Evolutionary conservation across 2,888 invertebrate species (phyloP).

Genomic region (Stictocephala bisonia): DNA sequence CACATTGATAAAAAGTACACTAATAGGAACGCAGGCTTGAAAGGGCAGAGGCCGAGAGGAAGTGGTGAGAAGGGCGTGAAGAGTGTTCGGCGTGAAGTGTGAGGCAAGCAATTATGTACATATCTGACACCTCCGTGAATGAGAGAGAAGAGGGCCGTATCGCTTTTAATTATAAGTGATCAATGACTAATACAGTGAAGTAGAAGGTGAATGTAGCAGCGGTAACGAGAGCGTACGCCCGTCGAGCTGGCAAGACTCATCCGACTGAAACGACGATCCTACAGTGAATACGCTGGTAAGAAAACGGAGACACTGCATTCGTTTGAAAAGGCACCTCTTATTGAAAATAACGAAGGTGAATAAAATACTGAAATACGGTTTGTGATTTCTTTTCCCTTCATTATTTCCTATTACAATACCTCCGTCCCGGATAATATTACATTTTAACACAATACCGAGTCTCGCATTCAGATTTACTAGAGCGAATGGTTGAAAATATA

Average conservation of each 20-base stretch:
- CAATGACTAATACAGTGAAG: slow-evolving; percentile 28
- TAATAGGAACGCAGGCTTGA: too few species aligned
- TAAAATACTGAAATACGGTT: slow-evolving; percentile 46
- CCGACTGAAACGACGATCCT: slow-evolving; percentile 35
- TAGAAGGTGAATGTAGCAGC: neutral
- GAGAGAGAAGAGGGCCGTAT: too few species aligned
- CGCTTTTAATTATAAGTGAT: slow-evolving; percentile 22
- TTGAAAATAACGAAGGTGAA: slow-evolving; percentile 47
- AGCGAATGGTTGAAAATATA: slow-evolving; percentile 37
- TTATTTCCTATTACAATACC: slow-evolving; percentile 37
- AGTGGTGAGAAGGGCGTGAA: neutral
- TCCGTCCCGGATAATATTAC: slow-evolving; percentile 38
- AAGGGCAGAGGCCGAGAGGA: slow-evolving; percentile 1
- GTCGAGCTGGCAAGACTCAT: too few species aligned
- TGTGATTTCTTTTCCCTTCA: slow-evolving; percentile 45
- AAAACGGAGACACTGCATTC: slow-evolving; percentile 30
- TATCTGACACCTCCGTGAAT: neutral
- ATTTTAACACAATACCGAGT: slow-evolving; percentile 26
- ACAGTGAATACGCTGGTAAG: slow-evolving; percentile 22
- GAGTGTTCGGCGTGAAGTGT: too few species aligned
- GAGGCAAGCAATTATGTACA: too few species aligned
- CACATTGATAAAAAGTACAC: too few species aligned
- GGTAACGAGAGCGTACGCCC: slow-evolving; percentile 40
- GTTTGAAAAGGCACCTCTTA: slow-evolving; percentile 41
- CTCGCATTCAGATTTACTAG: slow-evolving; percentile 12